Evolutionary conservation across 2,888 invertebrate species (phyloP).

Genomic region (Macropis europaea): DNA sequence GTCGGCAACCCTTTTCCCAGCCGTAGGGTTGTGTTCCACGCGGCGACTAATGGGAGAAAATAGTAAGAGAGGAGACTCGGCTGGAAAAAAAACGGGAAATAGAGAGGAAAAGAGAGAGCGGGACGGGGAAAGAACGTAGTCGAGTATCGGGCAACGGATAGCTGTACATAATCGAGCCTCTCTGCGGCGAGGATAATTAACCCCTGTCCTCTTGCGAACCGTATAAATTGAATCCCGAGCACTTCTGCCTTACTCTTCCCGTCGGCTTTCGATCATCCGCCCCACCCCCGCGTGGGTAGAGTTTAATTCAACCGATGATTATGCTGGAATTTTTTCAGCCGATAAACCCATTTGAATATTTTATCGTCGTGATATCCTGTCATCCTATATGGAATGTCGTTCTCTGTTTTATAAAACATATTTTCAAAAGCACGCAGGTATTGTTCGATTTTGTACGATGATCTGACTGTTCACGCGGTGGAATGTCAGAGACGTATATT

Average conservation of each 20-base stretch:
- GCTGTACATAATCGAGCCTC: constrained; percentile 55
- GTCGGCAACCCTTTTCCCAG: constrained; percentile 63
- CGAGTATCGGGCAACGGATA: constrained; percentile 52
- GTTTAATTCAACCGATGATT: constrained; percentile 42
- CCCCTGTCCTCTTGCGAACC: constrained; percentile 38
- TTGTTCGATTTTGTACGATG: too few relatives aligned
- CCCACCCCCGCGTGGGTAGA: too few relatives aligned
- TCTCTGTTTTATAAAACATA: too few relatives aligned
- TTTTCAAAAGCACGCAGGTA: too few relatives aligned
- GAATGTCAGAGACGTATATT: too few relatives aligned
- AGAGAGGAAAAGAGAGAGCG: constrained; percentile 14
- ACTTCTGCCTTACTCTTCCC: constrained; percentile 7
- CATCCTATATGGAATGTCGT: too few relatives aligned
- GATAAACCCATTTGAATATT: too few relatives aligned
- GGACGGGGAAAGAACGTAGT: constrained; percentile 40
- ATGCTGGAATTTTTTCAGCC: constrained; percentile 37
- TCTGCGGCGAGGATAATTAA: constrained; percentile 59
- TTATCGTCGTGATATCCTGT: too few relatives aligned
- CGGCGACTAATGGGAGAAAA: constrained; percentile 56
- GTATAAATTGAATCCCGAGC: constrained; percentile 56
- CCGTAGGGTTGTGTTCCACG: constrained; percentile 49
- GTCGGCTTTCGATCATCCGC: constrained; percentile 29
- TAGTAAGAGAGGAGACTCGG: constrained; percentile 19
- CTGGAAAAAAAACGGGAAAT: background rate
- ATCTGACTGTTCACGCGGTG: too few relatives aligned